phyloP scores from a whole-genome alignment of 2,888 invertebrate species.

The Diplolepis rosae region DNA sequence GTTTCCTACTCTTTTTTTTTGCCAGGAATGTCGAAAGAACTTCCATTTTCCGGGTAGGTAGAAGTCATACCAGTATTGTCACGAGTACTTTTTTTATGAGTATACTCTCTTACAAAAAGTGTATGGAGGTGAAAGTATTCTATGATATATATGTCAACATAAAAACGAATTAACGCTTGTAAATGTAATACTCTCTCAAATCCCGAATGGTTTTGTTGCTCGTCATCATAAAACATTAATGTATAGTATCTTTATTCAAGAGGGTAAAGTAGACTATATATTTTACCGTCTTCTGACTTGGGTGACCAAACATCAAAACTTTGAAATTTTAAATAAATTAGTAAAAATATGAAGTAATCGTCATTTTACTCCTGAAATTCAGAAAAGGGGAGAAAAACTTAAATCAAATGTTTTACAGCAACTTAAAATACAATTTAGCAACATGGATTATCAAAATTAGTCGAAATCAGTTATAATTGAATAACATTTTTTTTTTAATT shows the following conservation, averaged over 20 bases:
- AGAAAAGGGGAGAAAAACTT: neutral
- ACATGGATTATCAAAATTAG: no score
- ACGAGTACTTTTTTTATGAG: slow-evolving; percentile 20
- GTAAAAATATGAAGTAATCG: neutral
- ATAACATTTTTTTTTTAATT: no score
- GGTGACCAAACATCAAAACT: no score
- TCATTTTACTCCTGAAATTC: neutral
- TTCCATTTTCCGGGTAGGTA: slow-evolving; percentile 45
- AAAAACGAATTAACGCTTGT: slow-evolving; percentile 7
- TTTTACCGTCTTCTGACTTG: no score
- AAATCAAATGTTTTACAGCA: no score
- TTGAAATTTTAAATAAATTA: neutral
- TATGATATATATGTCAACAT: slow-evolving; percentile 13
- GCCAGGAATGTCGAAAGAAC: slow-evolving; percentile 32
- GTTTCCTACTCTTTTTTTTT: slow-evolving; percentile 18
- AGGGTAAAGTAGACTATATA: neutral
- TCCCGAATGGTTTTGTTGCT: neutral
- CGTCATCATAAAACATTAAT: neutral
- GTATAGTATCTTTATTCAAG: neutral
- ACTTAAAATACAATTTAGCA: no score
- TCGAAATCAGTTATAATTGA: no score
- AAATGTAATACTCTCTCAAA: neutral
- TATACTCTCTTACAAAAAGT: neutral
- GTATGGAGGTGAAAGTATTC: neutral
- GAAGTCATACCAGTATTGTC: slow-evolving; percentile 34